These are phyloP conservation scores for Rallus crepitans DNA, from an alignment of 2,797 vertebrate species.

Conservation along the genomic window DNA sequence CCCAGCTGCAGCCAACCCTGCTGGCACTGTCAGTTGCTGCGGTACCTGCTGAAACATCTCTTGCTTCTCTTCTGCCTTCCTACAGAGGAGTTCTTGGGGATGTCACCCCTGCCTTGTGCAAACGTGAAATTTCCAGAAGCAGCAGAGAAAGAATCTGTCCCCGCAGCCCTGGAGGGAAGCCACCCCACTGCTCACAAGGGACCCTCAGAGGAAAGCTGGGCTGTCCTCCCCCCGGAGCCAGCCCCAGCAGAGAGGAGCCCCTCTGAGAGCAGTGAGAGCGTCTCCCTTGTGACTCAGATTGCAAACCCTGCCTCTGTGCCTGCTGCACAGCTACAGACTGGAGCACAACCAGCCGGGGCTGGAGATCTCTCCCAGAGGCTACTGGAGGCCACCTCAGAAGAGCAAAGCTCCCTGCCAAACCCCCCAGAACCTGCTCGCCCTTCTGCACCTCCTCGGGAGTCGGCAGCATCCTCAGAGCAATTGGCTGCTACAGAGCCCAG, in stretches of 20 bases:
- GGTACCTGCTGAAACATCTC: background rate
- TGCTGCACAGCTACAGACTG: constrained; percentile 47
- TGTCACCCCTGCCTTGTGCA: constrained; percentile 78
- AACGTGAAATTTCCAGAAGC: constrained; percentile 75
- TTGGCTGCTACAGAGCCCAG: background rate
- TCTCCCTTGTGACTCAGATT: constrained; percentile 91
- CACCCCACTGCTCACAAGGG: constrained; percentile 8
- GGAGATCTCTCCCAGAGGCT: constrained; percentile 78
- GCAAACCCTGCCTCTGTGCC: constrained; percentile 76
- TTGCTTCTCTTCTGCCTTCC: constrained; percentile 5
- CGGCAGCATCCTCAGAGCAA: background rate
- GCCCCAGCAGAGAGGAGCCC: constrained; percentile 79
- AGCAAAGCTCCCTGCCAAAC: constrained; percentile 64
- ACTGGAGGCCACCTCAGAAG: constrained; percentile 81
- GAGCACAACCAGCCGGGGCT: background rate
- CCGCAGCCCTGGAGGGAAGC: constrained; percentile 35
- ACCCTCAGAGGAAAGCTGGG: constrained; percentile 69
- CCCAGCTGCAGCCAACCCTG: background rate
- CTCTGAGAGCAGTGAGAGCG: constrained; percentile 91
- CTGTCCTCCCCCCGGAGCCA: constrained; percentile 31
- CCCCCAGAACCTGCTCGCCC: constrained; percentile 51
- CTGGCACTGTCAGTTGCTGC: background rate
- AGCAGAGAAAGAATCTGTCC: constrained; percentile 15
- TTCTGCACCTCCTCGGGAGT: background rate
- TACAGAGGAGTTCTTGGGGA: constrained; percentile 89